A percentile compares a stretch with the other conserved stretches of the same genome.
Evolutionary conservation across 2,797 vertebrate genomes (phyloP).

Genomic region (Lerista edwardsae): DNA sequence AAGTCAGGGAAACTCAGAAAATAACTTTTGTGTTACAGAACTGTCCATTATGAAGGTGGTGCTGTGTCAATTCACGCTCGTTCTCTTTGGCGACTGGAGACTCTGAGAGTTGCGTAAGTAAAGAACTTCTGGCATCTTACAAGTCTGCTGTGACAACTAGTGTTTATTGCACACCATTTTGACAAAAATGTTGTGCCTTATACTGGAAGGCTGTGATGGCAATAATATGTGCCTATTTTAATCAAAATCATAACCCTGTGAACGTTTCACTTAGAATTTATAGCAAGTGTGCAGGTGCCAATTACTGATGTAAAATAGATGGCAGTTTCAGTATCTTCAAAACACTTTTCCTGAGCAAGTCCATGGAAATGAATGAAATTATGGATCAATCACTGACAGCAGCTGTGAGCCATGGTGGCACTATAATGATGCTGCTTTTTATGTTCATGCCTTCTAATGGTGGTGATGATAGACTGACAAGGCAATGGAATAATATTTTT

Average conservation of each 20-base stretch:
- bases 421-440: conserved; percentile 24
- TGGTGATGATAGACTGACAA: conserved; percentile 11
- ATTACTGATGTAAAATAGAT: conserved; percentile 29
- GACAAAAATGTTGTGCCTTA: neutral
- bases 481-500: neutral
- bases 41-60: conserved; percentile 94
- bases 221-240: conserved; percentile 4
- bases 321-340: conserved; percentile 5
- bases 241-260: neutral
- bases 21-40: conserved; percentile 78
- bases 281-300: fast-evolving
- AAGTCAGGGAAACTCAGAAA: conserved; percentile 9
- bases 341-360: neutral
- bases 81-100: conserved; percentile 95
- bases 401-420: conserved; percentile 23
- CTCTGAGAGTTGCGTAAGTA: conserved; percentile 93
- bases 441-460: conserved; percentile 25
- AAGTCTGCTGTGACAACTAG: neutral
- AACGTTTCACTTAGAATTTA: conserved; percentile 25
- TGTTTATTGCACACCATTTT: neutral
- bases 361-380: neutral
- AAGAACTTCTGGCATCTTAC: neutral
- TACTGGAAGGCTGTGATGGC: neutral
- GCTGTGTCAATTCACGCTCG: conserved; percentile 92
- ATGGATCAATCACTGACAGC: conserved; percentile 16